Evolutionary conservation across 1,140 invertebrate genomes (phyloP).

Genomic region (Penaeus indicus): DNA sequence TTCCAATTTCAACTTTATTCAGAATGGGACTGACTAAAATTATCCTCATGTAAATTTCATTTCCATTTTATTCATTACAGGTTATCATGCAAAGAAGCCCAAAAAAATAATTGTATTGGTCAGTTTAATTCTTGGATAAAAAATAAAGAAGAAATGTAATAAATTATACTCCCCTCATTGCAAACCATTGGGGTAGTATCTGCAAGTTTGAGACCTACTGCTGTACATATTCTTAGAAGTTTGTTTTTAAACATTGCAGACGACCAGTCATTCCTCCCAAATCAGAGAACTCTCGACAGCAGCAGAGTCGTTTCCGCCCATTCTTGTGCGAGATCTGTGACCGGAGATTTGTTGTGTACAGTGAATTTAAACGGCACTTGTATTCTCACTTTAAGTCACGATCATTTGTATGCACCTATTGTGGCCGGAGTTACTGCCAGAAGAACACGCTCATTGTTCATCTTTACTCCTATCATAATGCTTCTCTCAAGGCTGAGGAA

Average conservation of each 20-base stretch:
- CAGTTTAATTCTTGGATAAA: no score
- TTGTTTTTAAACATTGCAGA: constrained; percentile 9
- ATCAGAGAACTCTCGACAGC: not conserved
- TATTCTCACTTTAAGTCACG: constrained; percentile 50
- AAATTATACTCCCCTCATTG: no score
- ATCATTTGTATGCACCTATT: constrained; percentile 40
- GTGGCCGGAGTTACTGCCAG: constrained; percentile 53
- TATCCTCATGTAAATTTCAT: no score
- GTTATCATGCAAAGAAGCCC: no score
- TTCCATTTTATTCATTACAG: no score
- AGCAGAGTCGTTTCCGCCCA: constrained; percentile 26
- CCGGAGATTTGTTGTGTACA: constrained; percentile 40
- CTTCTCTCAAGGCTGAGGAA: constrained; percentile 44
- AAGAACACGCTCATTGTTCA: constrained; percentile 54
- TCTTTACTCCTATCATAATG: constrained; percentile 47
- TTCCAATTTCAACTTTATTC: no score
- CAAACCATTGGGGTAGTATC: no score
- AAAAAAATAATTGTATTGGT: no score
- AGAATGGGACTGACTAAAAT: no score
- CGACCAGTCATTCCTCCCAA: not conserved
- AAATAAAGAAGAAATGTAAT: no score
- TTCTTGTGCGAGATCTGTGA: constrained; percentile 53
- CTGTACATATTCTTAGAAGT: no score
- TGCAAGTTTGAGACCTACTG: no score
- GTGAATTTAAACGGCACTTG: constrained; percentile 47